Base-by-base conservation (phyloP, 2,113 vertebrate genomes). In the Diadophis punctatus region DNA sequence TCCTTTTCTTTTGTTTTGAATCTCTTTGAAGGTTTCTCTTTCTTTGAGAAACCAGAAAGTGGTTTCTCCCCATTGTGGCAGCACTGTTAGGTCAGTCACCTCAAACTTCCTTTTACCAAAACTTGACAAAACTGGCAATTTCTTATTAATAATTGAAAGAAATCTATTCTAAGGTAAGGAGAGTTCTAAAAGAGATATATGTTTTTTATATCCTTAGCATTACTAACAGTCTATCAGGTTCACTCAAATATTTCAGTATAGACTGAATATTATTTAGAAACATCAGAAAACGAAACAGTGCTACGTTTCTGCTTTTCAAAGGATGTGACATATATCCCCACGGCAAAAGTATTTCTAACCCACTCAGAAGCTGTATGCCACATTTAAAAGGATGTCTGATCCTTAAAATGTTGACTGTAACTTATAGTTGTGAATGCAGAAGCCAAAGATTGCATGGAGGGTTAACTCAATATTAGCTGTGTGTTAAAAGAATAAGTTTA, bases 61-160 rank as follows among this genome's bases (percentile, higher is more conserved):
- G n/a, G 68, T 34, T 74, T 74, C 12, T 34, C 14, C 2, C 2
- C 43, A 30, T 30, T 68, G 0, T 0, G 43, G 0, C 8, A 80
- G 85, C 91, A 91, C 94, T 11, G 48, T 0, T 1, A 0, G 84
- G 30, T 53, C 20, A 9, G 11, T 34, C n/a, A 88, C 63, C 0
- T 2, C 80, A 87, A 88, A 43, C 12, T 74, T 88, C 8, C 53
- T 58, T 93, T 94, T 89, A 22, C 48, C 87, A 3, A 25, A 46
- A 52, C 34, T 8, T 48, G 18, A 6, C 27, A 86, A 90, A 86
- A 14, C 22, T 1, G 39, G 14, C 4, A 86, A 1, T 3, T 22
- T 25, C 74, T 87, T 11, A 0, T 55, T 25, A 39, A 20, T 49
- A 20, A 91, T 58, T 51, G 80, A 52, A 22, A 90, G 93, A 55